Percentiles rank a stretch among this genome's conserved stretches.
phyloP scores from a whole-genome alignment of 2,113 vertebrate species.

The Cavia porcellus region DNA sequence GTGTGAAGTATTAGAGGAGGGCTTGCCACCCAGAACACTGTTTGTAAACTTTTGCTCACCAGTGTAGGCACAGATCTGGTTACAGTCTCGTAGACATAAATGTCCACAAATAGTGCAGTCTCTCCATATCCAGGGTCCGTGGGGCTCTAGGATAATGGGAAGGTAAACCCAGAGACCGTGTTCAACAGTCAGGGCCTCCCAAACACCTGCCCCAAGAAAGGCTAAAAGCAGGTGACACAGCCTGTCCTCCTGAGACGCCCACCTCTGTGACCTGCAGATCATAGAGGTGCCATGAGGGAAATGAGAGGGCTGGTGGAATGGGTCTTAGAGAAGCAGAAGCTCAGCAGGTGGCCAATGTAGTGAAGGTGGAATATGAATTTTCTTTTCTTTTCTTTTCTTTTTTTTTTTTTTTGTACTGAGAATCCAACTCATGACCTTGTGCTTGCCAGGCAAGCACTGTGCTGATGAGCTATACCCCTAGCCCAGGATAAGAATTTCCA shows the following conservation, averaged over 20 bases:
- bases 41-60: constrained; percentile 11
- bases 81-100: not conserved
- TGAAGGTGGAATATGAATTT: not conserved
- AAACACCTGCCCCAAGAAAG: constrained; percentile 3
- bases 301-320: not conserved
- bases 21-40: not conserved
- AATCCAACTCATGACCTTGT: too few species aligned
- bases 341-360: not conserved
- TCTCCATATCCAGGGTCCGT: not conserved
- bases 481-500: not conserved
- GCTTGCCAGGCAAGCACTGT: too few species aligned
- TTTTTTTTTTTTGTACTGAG: too few species aligned
- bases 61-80: not conserved
- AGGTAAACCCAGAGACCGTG: not conserved
- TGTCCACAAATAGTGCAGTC: not conserved
- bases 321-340: not conserved
- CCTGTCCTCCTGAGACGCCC: not conserved
- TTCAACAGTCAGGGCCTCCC: not conserved
- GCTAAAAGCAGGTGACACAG: not conserved
- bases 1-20: not conserved
- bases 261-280: not conserved
- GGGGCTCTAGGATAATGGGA: not conserved
- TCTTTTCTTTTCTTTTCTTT: too few species aligned
- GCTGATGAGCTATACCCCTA: too few species aligned
- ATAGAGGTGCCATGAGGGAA: not conserved